Evolutionary conservation across 2,888 invertebrate genomes (phyloP), one percentile per base, ranked within the genome.

Genomic region (Caenorhabditis parvicauda): DNA sequence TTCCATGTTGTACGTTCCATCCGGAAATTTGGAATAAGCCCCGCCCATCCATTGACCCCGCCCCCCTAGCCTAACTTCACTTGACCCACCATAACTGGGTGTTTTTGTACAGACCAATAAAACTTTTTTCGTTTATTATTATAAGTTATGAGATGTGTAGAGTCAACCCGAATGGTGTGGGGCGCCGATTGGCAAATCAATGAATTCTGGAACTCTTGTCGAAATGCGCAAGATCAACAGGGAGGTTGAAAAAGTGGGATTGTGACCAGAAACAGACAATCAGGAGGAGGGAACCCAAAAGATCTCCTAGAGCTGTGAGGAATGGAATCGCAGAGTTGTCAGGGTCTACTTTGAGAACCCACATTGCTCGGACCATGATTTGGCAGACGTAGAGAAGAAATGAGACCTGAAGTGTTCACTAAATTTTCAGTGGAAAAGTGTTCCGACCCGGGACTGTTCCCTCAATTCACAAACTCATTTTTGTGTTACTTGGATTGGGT

Each of bases 291-390:
- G 63, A 59, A 24, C 69, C 69, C 21, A 69, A 29, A 3, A 69
- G 62, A 41, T 77, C 76, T 21, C 77, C 77, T 22, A 76, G 54
- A 6, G 75, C 70, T 2, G 78, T 78, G 12, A 78, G 56, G 38
- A 78, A 47, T 2, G 78, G 78, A 51, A 78, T 78, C n/a, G 74
- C 67, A 28, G 73, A 74, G 37, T 69, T 72, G 63, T 78, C 77
- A 2, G 77, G 78, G 48, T 78, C 71, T 35, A 76, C 64, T 24
- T 71, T 43, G 22, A 62, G 45, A n/a, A 62, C 55, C 75, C 76
- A 78, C 46, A 78, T 62, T 24, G 59, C 49, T 17, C 75, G 70
- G 19, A 71, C 73, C 22, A 77, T 54, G 25, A 71, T 59, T 56
- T 76, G 76, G 46, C 75, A 75, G 35, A 75, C 52, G 59, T 69